A percentile compares a stretch with the other conserved stretches of the same genome.
Conservation (phyloP, 2,113 vertebrate genomes). For the Tringa solitaria region DNA sequence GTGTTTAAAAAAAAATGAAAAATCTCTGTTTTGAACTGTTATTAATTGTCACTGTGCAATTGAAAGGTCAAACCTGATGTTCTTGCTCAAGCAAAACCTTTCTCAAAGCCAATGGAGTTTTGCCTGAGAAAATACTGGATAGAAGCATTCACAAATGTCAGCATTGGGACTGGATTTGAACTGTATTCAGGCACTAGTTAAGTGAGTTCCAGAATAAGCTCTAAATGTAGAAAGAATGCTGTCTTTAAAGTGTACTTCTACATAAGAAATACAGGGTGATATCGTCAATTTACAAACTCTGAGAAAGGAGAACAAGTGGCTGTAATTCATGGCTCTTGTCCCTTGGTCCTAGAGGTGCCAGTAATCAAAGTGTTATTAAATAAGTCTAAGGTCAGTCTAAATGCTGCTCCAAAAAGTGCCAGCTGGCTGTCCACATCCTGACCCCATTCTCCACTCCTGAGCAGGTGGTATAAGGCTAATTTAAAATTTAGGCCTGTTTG, state of each 20-base stretch:
- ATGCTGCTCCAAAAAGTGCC: background rate
- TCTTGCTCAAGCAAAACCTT: slow-evolving; percentile 32
- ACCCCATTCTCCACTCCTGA: background rate
- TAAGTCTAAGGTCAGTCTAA: background rate
- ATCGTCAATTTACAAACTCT: background rate
- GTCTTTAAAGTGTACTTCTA: background rate
- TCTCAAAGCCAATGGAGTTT: slow-evolving; percentile 54
- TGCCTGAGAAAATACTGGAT: slow-evolving; percentile 61
- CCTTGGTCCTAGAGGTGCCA: background rate
- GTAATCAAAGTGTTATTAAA: background rate
- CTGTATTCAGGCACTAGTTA: slow-evolving; percentile 5
- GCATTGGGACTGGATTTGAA: slow-evolving; percentile 30
- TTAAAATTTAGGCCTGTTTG: background rate
- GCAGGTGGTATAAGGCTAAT: background rate
- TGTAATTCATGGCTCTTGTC: background rate
- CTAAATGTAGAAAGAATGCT: background rate
- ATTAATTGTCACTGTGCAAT: slow-evolving; percentile 49
- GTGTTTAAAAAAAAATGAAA: background rate
- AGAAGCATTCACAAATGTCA: slow-evolving; percentile 45
- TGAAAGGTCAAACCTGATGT: slow-evolving; percentile 59
- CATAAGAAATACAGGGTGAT: background rate
- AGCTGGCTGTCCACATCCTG: background rate
- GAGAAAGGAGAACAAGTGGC: background rate
- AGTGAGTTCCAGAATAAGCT: slow-evolving; percentile 31
- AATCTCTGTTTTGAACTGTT: slow-evolving; percentile 39